A percentile compares a stretch with the other conserved stretches of the same genome.
phyloP scores from a whole-genome alignment of 1,140 invertebrate genomes.

The Drosophila melanogaster region Release_6_plus_ISO1_MT NT_037436.4:12497001-12497500 shows the following conservation, averaged over 20 bases:
- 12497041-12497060: slow-evolving; percentile 54
- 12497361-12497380: slow-evolving; percentile 21
- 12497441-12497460: slow-evolving; percentile 6
- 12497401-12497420: slow-evolving; percentile 48
- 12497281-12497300: slow-evolving; percentile 30
- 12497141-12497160: slow-evolving; percentile 39
- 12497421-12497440: slow-evolving; percentile 32
- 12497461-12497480: too few relatives aligned
- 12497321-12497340: not conserved
- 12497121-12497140: slow-evolving; percentile 24
- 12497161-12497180: slow-evolving; percentile 46
- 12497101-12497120: slow-evolving; percentile 38
- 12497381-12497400: slow-evolving; percentile 13
- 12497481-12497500: too few relatives aligned
- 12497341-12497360: slow-evolving; percentile 6
- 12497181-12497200: slow-evolving; percentile 77
- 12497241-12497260: slow-evolving; percentile 62
- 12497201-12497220: slow-evolving; percentile 78
- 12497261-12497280: slow-evolving; percentile 42
- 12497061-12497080: slow-evolving; percentile 47
- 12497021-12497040: slow-evolving; percentile 38
- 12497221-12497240: slow-evolving; percentile 82
- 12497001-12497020: slow-evolving; percentile 51
- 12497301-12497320: slow-evolving; percentile 6
- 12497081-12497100: slow-evolving; percentile 1